phyloP scores from a whole-genome alignment of 2,888 invertebrate species.

The Chaitophorus viminalis region DNA sequence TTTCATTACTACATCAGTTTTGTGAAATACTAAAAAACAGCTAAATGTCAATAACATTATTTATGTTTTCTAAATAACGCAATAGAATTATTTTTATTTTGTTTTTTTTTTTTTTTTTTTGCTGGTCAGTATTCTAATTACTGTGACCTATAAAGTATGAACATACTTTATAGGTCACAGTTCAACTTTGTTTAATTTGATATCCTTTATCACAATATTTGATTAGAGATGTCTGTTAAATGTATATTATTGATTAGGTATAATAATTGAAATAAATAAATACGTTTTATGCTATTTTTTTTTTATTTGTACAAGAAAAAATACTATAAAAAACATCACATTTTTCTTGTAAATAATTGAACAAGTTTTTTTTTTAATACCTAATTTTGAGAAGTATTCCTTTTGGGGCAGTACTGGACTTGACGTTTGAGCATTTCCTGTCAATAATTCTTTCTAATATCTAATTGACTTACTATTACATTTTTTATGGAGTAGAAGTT shows the following conservation, averaged over 20 bases:
- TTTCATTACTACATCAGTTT: slow-evolving; percentile 11
- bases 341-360: slow-evolving; percentile 37
- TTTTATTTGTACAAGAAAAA: neutral
- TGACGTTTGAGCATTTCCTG: neutral
- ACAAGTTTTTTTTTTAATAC: neutral
- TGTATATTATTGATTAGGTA: neutral
- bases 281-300: neutral
- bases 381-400: neutral
- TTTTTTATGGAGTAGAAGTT: slow-evolving; percentile 37
- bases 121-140: slow-evolving; percentile 5
- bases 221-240: neutral
- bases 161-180: neutral
- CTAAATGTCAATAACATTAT: slow-evolving; percentile 31
- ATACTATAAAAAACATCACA: neutral
- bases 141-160: slow-evolving; percentile 21
- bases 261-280: neutral
- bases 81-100: neutral
- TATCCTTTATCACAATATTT: neutral
- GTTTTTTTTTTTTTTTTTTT: slow-evolving; percentile 1
- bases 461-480: slow-evolving; percentile 13
- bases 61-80: slow-evolving; percentile 36
- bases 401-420: neutral
- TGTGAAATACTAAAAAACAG: slow-evolving; percentile 31
- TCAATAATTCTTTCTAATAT: slow-evolving; percentile 20
- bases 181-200: neutral